phyloP scores from a whole-genome alignment of 2,888 invertebrate species.

The Zhengitettix transpicula region DNA sequence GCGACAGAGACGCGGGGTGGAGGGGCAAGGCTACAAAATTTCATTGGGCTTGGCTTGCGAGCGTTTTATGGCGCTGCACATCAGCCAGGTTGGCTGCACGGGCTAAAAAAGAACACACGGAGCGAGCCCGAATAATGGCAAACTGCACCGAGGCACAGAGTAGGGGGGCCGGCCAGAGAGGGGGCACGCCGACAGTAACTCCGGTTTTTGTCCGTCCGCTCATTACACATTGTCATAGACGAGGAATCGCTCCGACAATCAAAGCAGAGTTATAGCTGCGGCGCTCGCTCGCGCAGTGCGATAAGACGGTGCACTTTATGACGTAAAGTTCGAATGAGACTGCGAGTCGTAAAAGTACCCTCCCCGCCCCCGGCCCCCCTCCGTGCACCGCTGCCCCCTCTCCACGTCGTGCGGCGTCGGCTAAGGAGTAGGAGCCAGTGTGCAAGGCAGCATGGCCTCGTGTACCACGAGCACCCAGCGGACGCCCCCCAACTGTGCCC shows the following conservation, averaged over 20 bases:
- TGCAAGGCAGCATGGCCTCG: background rate
- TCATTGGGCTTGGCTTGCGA: background rate
- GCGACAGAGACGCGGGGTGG: background rate
- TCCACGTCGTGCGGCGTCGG: background rate
- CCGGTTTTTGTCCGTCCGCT: background rate
- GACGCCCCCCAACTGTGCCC: conserved; percentile 80
- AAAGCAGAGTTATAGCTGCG: background rate
- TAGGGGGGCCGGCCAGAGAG: background rate
- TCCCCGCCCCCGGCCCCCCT: background rate
- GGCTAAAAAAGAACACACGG: background rate
- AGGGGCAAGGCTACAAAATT: background rate
- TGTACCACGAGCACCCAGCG: conserved; percentile 27
- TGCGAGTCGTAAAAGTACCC: background rate
- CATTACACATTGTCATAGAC: background rate
- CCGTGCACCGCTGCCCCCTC: background rate
- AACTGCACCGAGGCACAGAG: background rate
- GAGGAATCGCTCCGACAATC: background rate
- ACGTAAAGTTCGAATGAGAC: background rate
- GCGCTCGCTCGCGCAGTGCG: background rate
- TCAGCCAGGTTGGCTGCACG: background rate
- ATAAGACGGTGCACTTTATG: background rate
- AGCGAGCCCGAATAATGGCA: background rate
- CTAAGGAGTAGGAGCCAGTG: background rate
- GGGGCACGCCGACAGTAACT: background rate
- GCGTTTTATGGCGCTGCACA: background rate